Evolutionary conservation across 2,113 vertebrate species (phyloP).

Genomic region (Brachionichthys hirsutus): DNA sequence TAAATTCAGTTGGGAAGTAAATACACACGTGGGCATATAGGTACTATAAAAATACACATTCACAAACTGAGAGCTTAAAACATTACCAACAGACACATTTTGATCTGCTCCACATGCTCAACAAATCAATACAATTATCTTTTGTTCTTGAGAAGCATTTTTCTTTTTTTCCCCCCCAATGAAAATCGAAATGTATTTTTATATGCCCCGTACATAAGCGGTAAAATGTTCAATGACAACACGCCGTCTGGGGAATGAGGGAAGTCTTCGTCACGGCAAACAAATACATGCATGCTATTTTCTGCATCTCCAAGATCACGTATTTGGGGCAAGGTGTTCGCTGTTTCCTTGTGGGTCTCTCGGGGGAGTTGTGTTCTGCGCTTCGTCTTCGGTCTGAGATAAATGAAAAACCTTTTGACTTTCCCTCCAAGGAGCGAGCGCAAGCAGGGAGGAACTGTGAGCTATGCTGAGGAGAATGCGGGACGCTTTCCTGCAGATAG

Average conservation of each 20-base stretch:
- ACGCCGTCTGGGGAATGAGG: slow-evolving; percentile 63
- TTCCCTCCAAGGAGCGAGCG: slow-evolving; percentile 74
- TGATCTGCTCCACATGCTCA: slow-evolving; percentile 46
- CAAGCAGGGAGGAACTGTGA: slow-evolving; percentile 61
- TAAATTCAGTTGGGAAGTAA: slow-evolving; percentile 9
- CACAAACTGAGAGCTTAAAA: slow-evolving; percentile 32
- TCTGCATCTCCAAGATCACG: slow-evolving; percentile 74
- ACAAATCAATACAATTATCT: slow-evolving; percentile 76
- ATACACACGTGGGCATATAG: slow-evolving; percentile 14
- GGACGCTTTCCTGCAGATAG: slow-evolving; percentile 44
- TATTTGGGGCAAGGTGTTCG: slow-evolving; percentile 80
- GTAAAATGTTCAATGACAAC: slow-evolving; percentile 75
- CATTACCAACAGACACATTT: slow-evolving; percentile 49
- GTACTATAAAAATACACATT: slow-evolving; percentile 21
- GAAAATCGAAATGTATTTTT: slow-evolving; percentile 72
- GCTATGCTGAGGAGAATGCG: slow-evolving; percentile 62
- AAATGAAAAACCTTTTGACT: slow-evolving; percentile 78
- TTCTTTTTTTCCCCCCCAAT: slow-evolving; percentile 54
- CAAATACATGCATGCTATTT: slow-evolving; percentile 74
- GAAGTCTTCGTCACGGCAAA: slow-evolving; percentile 69
- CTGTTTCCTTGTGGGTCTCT: slow-evolving; percentile 71
- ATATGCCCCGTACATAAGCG: slow-evolving; percentile 52
- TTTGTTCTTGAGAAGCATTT: slow-evolving; percentile 63
- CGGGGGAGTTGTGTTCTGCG: slow-evolving; percentile 68
- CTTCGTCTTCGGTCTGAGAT: slow-evolving; percentile 72